These are phyloP conservation scores for Fragum sueziense DNA, from an alignment of 2,888 invertebrate species.

Conservation along the genomic window DNA sequence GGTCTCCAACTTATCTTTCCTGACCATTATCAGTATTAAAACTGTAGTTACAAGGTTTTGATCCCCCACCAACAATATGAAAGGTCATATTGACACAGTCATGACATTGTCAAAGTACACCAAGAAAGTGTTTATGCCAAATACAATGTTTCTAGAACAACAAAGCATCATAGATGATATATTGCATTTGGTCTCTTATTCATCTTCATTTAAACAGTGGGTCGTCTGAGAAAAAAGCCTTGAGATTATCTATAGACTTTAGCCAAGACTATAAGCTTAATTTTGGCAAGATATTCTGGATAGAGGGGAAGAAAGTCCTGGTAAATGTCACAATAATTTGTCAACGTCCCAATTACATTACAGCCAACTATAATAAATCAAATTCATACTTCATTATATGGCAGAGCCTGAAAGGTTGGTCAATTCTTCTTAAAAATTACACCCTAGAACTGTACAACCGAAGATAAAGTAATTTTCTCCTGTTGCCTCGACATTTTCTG, in stretches of 20 bases:
- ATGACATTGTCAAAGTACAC: too few species aligned
- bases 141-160: neutral
- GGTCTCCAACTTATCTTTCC: too few species aligned
- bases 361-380: neutral
- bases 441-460: too few species aligned
- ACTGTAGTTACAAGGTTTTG: too few species aligned
- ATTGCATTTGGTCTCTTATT: neutral
- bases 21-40: too few species aligned
- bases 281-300: neutral
- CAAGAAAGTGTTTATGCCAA: neutral
- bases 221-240: conserved; percentile 1
- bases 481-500: too few species aligned
- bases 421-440: too few species aligned
- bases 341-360: neutral
- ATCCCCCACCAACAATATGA: too few species aligned
- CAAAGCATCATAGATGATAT: neutral
- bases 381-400: too few species aligned
- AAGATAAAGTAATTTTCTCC: too few species aligned
- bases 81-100: too few species aligned
- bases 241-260: neutral
- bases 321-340: neutral
- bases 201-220: conserved; percentile 2
- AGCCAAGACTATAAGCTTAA: neutral
- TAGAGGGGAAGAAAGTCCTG: neutral
- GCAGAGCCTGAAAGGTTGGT: too few species aligned